Base-by-base conservation (phyloP, 2,888 invertebrate genomes). In the Drosophila affinis region DNA sequence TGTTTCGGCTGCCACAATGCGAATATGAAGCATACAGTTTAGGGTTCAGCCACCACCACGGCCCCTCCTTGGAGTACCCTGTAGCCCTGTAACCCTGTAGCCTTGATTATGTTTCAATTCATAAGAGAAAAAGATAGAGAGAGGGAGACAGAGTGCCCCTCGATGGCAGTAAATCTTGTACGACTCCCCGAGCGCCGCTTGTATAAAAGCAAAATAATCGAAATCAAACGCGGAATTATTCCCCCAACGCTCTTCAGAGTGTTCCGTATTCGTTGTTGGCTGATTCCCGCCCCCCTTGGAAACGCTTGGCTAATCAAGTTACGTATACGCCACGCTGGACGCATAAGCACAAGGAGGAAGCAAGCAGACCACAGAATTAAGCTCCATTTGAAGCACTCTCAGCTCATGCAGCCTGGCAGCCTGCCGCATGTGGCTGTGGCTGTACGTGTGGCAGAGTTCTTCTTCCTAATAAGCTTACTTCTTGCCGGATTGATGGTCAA, bases 321-420 rank as follows among this genome's bases (percentile, higher is more conserved):
- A 77, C 69, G 77, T 65, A 73, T 82, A 82, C 83, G 82, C 79
- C 79, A 44, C n/a, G 70, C 73, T 55, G 52, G 48, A 48, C 61
- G 62, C 59, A 44, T 73, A 78, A 80, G 75, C 64, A 18, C 1
- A 18, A 18, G 48, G 32, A 39, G 53, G 67, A 18, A 49, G 45
- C 12, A 55, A 49, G 62, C 48, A 57, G 60, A 55, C 67, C 62
- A 68, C 58, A 18, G 54, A 75, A 85, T 79, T 79, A 65, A 70
- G 75, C 75, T 72, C 47, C 69, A 75, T 80, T 72, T 78, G 60
- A 56, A 57, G 60, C 21, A 46, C 29, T 59, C 44, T 12, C 53
- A 45, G 72, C 65, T 60, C 34, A 12, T 46, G 47, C 47, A 10
- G 32, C 32, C 21, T 21, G 21, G 65, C 69, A 70, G 67, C 59